Evolutionary conservation across 2,888 invertebrate species (phyloP).

Genomic region (Pedicia rivosa): DNA sequence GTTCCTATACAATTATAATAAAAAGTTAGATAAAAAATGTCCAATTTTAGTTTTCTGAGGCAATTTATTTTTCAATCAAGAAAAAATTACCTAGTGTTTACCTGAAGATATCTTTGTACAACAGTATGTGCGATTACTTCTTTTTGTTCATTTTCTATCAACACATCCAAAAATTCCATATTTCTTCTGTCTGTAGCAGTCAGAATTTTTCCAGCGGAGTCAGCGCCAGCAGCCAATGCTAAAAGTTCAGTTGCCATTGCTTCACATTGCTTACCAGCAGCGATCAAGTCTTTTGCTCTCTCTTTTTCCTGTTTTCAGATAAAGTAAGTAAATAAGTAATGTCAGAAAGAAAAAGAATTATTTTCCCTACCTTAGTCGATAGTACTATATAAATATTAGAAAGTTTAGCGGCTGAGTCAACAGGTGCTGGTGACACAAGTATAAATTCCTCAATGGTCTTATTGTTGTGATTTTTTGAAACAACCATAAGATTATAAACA

Average conservation of each 20-base stretch:
- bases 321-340: slow-evolving; percentile 2
- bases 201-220: slow-evolving; percentile 86
- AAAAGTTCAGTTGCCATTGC: slow-evolving; percentile 93
- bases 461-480: slow-evolving; percentile 89
- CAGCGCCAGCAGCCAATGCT: slow-evolving; percentile 83
- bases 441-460: slow-evolving; percentile 96
- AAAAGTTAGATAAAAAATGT: background rate
- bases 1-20: slow-evolving; percentile 47
- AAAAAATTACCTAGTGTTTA: slow-evolving; percentile 28
- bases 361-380: slow-evolving; percentile 67
- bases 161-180: slow-evolving; percentile 86
- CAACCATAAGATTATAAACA: slow-evolving; percentile 95
- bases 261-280: slow-evolving; percentile 93
- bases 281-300: slow-evolving; percentile 88
- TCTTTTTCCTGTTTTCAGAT: slow-evolving; percentile 66
- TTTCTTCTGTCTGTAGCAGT: slow-evolving; percentile 90
- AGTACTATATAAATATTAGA: slow-evolving; percentile 79
- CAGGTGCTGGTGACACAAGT: slow-evolving; percentile 96
- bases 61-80: slow-evolving; percentile 2
- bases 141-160: slow-evolving; percentile 98
- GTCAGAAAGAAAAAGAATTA: background rate
- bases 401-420: slow-evolving; percentile 95
- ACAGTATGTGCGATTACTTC: slow-evolving; percentile 95
- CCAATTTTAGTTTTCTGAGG: background rate
- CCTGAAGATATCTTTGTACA: slow-evolving; percentile 90